Base-by-base conservation (phyloP, 30 jellyfish, hydroid and myxozoan genomes). In the Cassiopea xamachana region DNA sequence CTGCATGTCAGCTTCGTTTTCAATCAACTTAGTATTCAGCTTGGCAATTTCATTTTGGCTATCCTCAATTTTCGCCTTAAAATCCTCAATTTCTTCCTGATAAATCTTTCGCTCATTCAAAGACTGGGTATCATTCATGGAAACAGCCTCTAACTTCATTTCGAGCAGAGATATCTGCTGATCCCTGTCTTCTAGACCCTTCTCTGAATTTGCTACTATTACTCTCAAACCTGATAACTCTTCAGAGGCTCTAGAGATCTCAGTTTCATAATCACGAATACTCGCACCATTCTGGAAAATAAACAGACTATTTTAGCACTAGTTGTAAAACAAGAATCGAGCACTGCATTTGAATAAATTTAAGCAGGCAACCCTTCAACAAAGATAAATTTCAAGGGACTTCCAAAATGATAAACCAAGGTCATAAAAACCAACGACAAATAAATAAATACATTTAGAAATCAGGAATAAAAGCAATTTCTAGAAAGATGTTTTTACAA, bases 61-160 rank as follows among this genome's bases (percentile, higher is more conserved):
- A 87, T 97, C 87, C 45, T 96, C 97, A 14, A 84, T 73, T n/a
- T 83, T 84, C 16, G 46, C 14, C 77, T 71, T 71, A 45, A 93
- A 45, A 77, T 46, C 55, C 49, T 80, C 87, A 46, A 87, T 72
- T 85, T 96, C 91, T 58, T 77, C 92, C 71, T 67, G 90, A 91
- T 88, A 68, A 55, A 43, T 74, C 61, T 83, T 46, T 73, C 90
- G 76, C 10, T 82, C 90, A 6, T 90, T 69, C 19, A 69, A 27
- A 59, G 79, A 88, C 59, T 55, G 79, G 7, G 59, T 55, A 19
- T 69, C 95, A 55, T 79, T 80, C 9, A 61, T 61, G 1, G 82
- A 68, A 39, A 69, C 72, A 3, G 87, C 79, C 72, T 88, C 95
- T 15, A 79, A 18, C 45, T 69, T 88, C 81, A 19, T 78, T 74